Evolutionary conservation across 2,888 invertebrate genomes (phyloP).

Genomic region (Gandaritis pyraliata): DNA sequence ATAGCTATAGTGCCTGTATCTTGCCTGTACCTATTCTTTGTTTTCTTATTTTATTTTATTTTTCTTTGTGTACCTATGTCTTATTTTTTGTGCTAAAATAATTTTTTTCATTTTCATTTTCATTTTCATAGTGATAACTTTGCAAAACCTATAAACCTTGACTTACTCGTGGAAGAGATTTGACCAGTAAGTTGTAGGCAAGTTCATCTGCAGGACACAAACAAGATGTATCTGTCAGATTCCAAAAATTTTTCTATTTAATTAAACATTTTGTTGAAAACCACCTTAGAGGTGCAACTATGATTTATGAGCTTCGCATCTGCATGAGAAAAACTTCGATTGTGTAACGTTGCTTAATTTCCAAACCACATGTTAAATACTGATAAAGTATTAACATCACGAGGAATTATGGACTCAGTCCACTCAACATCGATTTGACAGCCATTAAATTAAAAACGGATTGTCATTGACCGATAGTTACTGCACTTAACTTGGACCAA

Average conservation of each 20-base stretch:
- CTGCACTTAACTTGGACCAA: conserved; percentile 63
- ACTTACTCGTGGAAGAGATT: not conserved
- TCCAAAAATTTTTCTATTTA: not conserved
- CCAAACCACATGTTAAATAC: conserved; percentile 43
- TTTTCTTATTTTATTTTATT: too few relatives aligned
- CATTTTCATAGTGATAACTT: too few relatives aligned
- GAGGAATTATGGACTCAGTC: conserved; percentile 46
- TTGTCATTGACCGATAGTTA: conserved; percentile 64
- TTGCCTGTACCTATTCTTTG: too few relatives aligned
- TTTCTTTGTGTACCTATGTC: too few relatives aligned
- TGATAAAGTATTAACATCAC: conserved; percentile 50
- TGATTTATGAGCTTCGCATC: conserved; percentile 34
- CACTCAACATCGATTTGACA: conserved; percentile 61
- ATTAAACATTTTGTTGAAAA: conserved; percentile 8
- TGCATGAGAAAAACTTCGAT: conserved; percentile 39
- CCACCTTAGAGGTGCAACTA: conserved; percentile 17
- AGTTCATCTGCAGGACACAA: not conserved
- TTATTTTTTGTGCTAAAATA: too few relatives aligned
- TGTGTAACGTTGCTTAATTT: conserved; percentile 41
- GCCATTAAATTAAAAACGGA: conserved; percentile 73
- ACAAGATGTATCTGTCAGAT: not conserved
- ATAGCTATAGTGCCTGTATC: too few relatives aligned
- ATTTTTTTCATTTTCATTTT: too few relatives aligned
- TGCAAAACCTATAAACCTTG: too few relatives aligned
- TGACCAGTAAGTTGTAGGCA: not conserved